These are phyloP conservation scores for Drosophila albomicans DNA, from an alignment of 1,140 invertebrate species.

Conservation along the genomic window DNA sequence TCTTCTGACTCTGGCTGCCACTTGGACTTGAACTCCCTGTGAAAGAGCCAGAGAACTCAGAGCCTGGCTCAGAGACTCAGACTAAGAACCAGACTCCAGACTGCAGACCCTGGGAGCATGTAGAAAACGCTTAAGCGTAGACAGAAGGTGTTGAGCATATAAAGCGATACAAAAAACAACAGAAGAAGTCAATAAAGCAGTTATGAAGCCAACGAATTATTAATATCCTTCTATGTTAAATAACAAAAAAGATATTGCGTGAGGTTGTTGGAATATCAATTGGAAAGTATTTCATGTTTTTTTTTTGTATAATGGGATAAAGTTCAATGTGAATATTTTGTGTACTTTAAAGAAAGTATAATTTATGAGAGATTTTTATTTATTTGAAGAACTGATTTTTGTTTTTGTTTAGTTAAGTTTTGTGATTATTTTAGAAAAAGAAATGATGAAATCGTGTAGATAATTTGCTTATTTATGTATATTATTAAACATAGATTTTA, in stretches of 20 bases:
- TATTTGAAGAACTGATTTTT: too few species aligned
- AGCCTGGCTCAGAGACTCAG: background rate
- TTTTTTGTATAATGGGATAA: too few species aligned
- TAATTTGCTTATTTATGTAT: too few species aligned
- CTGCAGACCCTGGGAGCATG: slow-evolving; percentile 43
- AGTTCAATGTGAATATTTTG: too few species aligned
- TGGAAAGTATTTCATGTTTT: too few species aligned
- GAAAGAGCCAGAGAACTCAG: background rate
- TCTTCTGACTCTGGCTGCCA: slow-evolving; percentile 13
- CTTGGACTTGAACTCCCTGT: slow-evolving; percentile 24
- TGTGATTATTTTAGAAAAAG: too few species aligned
- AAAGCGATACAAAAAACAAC: slow-evolving; percentile 34
- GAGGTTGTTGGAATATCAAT: too few species aligned
- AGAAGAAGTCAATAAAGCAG: background rate
- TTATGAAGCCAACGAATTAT: background rate
- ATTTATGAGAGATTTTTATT: too few species aligned
- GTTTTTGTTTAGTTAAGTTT: too few species aligned
- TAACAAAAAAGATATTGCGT: background rate
- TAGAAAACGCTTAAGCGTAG: slow-evolving; percentile 33
- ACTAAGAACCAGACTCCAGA: slow-evolving; percentile 26
- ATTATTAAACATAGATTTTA: too few species aligned
- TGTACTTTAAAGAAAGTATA: too few species aligned
- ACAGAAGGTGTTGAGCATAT: slow-evolving; percentile 57
- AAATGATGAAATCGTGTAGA: too few species aligned
- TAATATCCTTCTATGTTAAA: background rate